Evolutionary conservation across 2,113 vertebrate species (phyloP), one percentile per base, ranked within the genome.

Genomic region (Heterotis niloticus): DNA sequence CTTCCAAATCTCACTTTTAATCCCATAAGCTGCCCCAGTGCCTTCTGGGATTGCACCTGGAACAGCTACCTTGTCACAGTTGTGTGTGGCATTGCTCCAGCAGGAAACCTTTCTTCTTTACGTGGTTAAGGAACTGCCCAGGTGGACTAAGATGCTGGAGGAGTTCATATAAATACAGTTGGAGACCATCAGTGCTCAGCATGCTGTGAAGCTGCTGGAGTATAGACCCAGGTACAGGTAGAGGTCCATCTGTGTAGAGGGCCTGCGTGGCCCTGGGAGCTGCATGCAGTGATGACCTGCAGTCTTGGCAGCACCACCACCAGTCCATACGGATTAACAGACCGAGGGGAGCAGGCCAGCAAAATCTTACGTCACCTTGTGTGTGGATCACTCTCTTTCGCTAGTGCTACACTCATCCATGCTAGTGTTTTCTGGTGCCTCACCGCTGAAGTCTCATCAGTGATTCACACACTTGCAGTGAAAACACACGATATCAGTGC

Each of bases 261-360:
- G 77, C 73, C 82, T 14, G 75, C 67, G 75, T 76, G 44, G 57
- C 70, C 72, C 51, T 65, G 78, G 44, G 78, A 75, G 65, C 78
- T 75, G 78, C 78, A 67, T 69, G 69, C 34, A 78, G 68, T n/a
- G 51, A 24, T 75, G 82, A 66, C 54, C 24, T n/a, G 56, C 57
- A 20, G 9, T 62, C 51, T 82, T 80, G 75, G 78, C 78, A 75
- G n/a, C 5, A 17, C 1, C 54, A 17, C 62, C 28, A 10, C 54
- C 12, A 28, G 13, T 78, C 78, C 80, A 82, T 78, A 81, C 70
- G 80, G 82, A 64, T 65, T 17, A 73, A 71, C 64, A 78, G 69
- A 76, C 23, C 70, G 75, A 64, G 70, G 75, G 64, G 59, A 69
- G 3, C 56, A 62, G 10, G 24, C 24, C 51, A 52, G 67, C 29